Conservation (phyloP, 1,140 invertebrate genomes). For the Drosophila repleta region DNA sequence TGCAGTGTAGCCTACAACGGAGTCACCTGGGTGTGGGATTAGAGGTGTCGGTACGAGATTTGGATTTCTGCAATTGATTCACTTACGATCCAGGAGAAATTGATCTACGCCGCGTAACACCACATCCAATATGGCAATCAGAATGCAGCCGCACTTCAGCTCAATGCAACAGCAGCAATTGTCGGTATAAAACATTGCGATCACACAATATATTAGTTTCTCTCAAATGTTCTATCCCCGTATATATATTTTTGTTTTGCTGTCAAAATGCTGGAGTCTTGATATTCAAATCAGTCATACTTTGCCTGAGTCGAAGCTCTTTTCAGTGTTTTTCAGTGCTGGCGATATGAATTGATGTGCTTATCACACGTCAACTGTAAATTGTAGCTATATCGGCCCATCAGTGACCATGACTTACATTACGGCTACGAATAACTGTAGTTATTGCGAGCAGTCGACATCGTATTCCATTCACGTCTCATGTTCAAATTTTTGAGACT, state of each 20-base stretch:
- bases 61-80: neutral
- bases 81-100: constrained; percentile 65
- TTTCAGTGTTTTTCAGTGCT: too few relatives aligned
- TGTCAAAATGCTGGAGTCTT: neutral
- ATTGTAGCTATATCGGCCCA: neutral
- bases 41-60: too few relatives aligned
- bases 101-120: constrained; percentile 54
- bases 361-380: constrained; percentile 1
- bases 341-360: too few relatives aligned
- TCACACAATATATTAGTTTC: neutral
- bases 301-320: too few relatives aligned
- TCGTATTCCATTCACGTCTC: constrained; percentile 33
- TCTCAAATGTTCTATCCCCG: neutral
- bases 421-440: constrained; percentile 33
- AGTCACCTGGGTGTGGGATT: constrained; percentile 30
- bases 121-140: constrained; percentile 61
- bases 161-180: constrained; percentile 61
- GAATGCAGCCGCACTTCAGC: constrained; percentile 55
- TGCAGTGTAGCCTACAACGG: constrained; percentile 29
- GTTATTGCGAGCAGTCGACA: constrained; percentile 12
- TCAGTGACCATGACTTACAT: constrained; percentile 42
- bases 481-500: constrained; percentile 16
- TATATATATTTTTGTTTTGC: neutral
- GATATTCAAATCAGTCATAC: neutral
- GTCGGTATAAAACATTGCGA: constrained; percentile 59